phyloP scores from a whole-genome alignment of 2,888 invertebrate species.

The Cosmorhoe ocellata region DNA sequence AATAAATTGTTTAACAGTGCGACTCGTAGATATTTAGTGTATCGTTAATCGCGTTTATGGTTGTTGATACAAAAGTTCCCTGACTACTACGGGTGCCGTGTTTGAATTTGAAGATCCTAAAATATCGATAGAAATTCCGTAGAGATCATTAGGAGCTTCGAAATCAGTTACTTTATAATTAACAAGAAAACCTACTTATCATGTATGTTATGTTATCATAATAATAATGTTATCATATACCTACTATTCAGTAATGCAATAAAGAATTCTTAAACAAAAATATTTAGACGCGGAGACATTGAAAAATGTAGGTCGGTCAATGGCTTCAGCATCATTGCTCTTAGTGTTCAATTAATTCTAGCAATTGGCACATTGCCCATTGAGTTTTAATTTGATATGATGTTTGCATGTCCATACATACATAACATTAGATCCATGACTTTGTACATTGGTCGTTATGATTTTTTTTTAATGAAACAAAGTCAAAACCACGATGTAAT shows the following conservation, averaged over 20 bases:
- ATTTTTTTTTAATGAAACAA: no score
- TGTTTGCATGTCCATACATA: slow-evolving; percentile 32
- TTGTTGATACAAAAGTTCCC: slow-evolving; percentile 37
- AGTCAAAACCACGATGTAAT: no score
- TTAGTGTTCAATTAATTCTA: slow-evolving; percentile 50
- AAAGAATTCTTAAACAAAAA: slow-evolving; percentile 8
- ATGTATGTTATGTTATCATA: no score
- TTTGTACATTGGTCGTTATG: neutral
- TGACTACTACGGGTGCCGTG: slow-evolving; percentile 24
- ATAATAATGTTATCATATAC: slow-evolving; percentile 1
- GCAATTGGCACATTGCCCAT: slow-evolving; percentile 59
- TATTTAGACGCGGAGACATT: slow-evolving; percentile 27
- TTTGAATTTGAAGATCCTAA: slow-evolving; percentile 15
- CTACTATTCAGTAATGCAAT: slow-evolving; percentile 1
- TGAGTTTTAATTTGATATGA: slow-evolving; percentile 45
- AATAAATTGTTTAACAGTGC: slow-evolving; percentile 42
- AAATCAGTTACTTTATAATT: no score
- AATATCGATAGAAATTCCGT: slow-evolving; percentile 2
- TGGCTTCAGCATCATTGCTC: slow-evolving; percentile 44
- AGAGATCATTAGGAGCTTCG: slow-evolving; percentile 15
- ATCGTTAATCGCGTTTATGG: slow-evolving; percentile 50
- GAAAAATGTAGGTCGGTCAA: slow-evolving; percentile 48
- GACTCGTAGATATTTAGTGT: slow-evolving; percentile 43
- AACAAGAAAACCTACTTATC: neutral
- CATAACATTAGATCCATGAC: slow-evolving; percentile 9